Evolutionary conservation across 2,113 vertebrate species (phyloP), one percentile per base, ranked within the genome.

Genomic region (Pyxicephalus adspersus): DNA sequence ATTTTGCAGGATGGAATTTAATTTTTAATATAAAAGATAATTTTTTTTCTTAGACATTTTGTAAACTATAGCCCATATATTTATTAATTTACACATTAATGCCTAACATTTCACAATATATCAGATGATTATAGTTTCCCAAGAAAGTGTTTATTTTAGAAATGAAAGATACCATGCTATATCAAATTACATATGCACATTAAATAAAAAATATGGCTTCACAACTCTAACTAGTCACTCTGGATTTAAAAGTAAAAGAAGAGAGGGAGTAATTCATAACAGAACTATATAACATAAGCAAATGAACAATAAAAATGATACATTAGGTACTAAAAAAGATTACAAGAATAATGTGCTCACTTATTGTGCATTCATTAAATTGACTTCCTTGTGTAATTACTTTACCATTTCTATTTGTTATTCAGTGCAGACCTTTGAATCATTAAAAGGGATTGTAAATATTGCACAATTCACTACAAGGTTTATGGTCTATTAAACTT

Each of bases 221-320:
- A 18, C 17, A 23, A 83, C 84, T 88, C 64, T 87, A 87, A 84
- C 54, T 85, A 83, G 73, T 83, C 34, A 81, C 74, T 81, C 20
- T 81, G 75, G 66, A 84, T 84, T 83, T 87, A 88, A 86, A 75
- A 85, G 0, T 2, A 80, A 64, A 28, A 85, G 82, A 85, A 84
- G 83, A 83, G 45, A 86, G 71, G 79, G 83, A 84, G 89, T 92
- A 91, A 90, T 86, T 93, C 89, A 88, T 86, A 84, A 5, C 55
- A 87, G 80, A 86, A 90, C 87, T 89, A 87, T 86, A 89, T 89
- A 92, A 86, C 82, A 88, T 90, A 90, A 87, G 89, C 89, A 93
- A 92, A 92, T 92, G 87, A 91, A 91, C 82, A 90, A 91, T 93
- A 91, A 92, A 91, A 92, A 86, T 92, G 90, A 93, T 89, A 89